Base-by-base conservation (phyloP, 2,888 invertebrate genomes). In the Drosophila paranaensis region DNA sequence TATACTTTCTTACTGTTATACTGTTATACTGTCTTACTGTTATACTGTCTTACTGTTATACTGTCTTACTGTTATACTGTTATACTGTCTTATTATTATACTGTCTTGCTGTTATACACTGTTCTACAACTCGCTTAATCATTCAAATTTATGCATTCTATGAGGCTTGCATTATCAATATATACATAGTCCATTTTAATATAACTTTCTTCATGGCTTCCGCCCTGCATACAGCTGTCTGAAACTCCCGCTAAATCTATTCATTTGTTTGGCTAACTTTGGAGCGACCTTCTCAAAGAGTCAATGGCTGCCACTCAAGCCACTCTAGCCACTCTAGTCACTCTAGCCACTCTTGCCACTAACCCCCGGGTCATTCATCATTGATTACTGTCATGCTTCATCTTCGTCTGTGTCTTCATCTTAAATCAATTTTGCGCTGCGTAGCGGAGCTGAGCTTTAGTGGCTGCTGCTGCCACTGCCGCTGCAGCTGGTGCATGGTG, bases 331-430 rank as follows among this genome's bases (percentile, higher is more conserved):
- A 39, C 20, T 62, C 54, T 30, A 30, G 20, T 2, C 20, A 20
- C 20, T 20, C 20, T n/a, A 27, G 25, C 20, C 60, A 42, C 42
- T 45, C n/a, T 62, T 55, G 30, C 43, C 64, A 40, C 48, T 55
- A 42, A 45, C 27, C 40, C 27, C 33, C 8, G 53, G 37, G 50
- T 53, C 73, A 73, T 82, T 62, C 80, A 85, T 82, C 81, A 81
- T 85, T 82, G 76, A 65, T 73, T 58, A 77, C 71, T 80, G 83
- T 86, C 83, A 80, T 75, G 77, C 69, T 76, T 56, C 67, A 67
- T 79, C 83, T 67, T 54, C 60, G 68, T 56, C 66, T 50, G 39
- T 13, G 54, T 63, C 63, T 74, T 75, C 58, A 82, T 71, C 65
- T 74, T 64, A 65, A 75, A 80, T 82, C 87, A 80, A 86, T 86